Conservation (phyloP, 2,113 vertebrate genomes). For the Nesogale talazaci region DNA sequence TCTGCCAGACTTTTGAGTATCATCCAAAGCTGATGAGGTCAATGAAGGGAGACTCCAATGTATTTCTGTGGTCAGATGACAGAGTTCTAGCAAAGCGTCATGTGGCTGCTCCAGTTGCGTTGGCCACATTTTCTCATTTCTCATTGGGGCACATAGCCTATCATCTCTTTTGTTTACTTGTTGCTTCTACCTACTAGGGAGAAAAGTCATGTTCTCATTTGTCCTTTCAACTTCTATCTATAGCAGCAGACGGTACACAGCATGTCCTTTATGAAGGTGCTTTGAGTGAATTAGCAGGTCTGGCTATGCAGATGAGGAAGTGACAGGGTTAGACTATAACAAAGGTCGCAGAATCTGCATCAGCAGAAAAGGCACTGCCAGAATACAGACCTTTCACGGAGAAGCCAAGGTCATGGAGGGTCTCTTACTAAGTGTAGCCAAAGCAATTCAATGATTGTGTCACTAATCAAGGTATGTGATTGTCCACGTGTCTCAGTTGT, state of each 20-base stretch:
- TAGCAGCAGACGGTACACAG: background rate
- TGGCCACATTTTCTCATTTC: background rate
- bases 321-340: background rate
- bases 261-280: background rate
- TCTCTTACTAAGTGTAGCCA: background rate
- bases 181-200: background rate
- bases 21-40: background rate
- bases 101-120: accelerated
- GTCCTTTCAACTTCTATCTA: background rate
- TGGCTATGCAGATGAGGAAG: background rate
- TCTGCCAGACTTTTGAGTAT: background rate
- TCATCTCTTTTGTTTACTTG: background rate
- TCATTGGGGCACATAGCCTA: accelerated
- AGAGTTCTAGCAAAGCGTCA: background rate
- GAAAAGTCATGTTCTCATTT: background rate
- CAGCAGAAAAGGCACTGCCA: background rate
- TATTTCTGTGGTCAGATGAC: background rate
- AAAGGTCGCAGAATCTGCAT: background rate
- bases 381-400: background rate
- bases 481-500: background rate
- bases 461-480: background rate
- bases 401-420: background rate
- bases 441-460: background rate
- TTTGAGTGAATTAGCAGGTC: background rate
- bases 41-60: no score